Conservation (phyloP, 1,140 invertebrate genomes). For the Pseudobourletiella spinata region DNA sequence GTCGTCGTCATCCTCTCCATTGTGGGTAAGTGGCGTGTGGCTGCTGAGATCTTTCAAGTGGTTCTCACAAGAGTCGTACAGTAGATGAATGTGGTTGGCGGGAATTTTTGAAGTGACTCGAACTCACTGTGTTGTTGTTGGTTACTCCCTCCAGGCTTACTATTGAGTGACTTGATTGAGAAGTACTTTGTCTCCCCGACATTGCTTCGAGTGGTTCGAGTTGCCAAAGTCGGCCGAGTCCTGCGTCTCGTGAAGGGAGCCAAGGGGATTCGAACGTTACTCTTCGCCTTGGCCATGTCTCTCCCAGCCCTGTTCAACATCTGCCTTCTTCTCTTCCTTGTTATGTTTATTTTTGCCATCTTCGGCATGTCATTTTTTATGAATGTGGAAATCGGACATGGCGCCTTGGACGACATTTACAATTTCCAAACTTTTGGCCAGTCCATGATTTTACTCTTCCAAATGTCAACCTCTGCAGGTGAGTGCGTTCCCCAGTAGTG, state of each 20-base stretch:
- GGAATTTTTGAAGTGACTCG: too few relatives aligned
- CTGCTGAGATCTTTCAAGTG: too few relatives aligned
- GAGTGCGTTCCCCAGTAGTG: neutral
- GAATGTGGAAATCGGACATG: slow-evolving; percentile 73
- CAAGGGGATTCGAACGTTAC: slow-evolving; percentile 79
- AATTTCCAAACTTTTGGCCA: slow-evolving; percentile 98
- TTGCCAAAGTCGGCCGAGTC: slow-evolving; percentile 94
- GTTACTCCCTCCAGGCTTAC: slow-evolving; percentile 77
- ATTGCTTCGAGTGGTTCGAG: slow-evolving; percentile 88
- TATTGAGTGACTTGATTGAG: slow-evolving; percentile 89
- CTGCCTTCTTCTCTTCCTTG: slow-evolving; percentile 90
- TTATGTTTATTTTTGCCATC: slow-evolving; percentile 95
- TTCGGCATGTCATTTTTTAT: slow-evolving; percentile 99
- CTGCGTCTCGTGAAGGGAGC: slow-evolving; percentile 94
- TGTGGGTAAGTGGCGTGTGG: slow-evolving; percentile 78
- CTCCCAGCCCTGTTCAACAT: slow-evolving; percentile 97
- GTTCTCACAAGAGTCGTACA: too few relatives aligned
- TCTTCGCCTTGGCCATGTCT: slow-evolving; percentile 96
- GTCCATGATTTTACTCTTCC: slow-evolving; percentile 95
- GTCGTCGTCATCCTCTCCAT: slow-evolving; percentile 97
- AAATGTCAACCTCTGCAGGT: slow-evolving; percentile 44
- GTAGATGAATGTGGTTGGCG: too few relatives aligned
- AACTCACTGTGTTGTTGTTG: too few relatives aligned
- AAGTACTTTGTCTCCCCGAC: slow-evolving; percentile 97
- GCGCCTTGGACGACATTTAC: slow-evolving; percentile 90